A percentile compares a stretch with the other conserved stretches of the same genome.
phyloP scores from a whole-genome alignment of 64 coral and sea anemone genomes.

The Actinia equina region DNA sequence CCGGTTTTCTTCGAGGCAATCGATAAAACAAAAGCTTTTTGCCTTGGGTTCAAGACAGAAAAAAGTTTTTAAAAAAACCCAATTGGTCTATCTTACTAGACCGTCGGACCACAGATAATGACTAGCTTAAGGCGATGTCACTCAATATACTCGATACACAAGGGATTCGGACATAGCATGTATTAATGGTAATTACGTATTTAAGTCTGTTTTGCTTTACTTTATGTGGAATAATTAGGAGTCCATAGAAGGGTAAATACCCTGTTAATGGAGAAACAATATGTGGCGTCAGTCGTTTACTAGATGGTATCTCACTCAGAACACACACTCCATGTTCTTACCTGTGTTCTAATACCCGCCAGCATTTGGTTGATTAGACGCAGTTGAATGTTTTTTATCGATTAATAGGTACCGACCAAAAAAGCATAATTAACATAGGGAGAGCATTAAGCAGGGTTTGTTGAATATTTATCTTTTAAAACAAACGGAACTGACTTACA shows the following conservation, averaged over 20 bases:
- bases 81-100: not conserved
- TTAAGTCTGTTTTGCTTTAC: not conserved
- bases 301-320: too few relatives aligned
- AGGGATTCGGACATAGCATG: not conserved
- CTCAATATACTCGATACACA: not conserved
- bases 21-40: not conserved
- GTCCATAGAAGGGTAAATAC: not conserved
- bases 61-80: not conserved
- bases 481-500: too few relatives aligned
- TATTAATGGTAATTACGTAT: not conserved
- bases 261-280: not conserved
- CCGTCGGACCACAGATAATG: not conserved
- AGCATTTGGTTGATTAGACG: not conserved
- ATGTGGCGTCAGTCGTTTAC: not conserved
- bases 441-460: not conserved
- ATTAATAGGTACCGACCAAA: not conserved
- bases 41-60: not conserved
- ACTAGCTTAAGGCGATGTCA: not conserved
- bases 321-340: not conserved
- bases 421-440: not conserved
- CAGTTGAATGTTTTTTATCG: not conserved
- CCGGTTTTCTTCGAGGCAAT: not conserved
- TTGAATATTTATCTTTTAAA: not conserved
- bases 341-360: not conserved
- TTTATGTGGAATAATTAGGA: not conserved